phyloP scores from a whole-genome alignment of 2,888 invertebrate genomes.

The Harmothoe impar region DNA sequence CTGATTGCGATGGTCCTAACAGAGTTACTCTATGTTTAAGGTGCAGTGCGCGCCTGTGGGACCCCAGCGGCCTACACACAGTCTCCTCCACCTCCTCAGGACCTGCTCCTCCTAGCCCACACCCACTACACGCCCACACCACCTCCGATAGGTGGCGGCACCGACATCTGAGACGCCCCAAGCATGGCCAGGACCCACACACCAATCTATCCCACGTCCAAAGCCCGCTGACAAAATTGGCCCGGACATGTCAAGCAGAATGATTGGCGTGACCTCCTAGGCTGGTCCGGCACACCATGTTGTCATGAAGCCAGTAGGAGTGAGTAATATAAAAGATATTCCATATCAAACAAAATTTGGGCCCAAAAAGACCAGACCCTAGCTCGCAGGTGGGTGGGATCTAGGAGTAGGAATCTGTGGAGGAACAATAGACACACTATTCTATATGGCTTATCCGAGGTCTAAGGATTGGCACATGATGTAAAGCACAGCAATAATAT shows the following conservation, averaged over 20 bases:
- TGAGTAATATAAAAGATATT: constrained; percentile 51
- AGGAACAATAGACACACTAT: no score
- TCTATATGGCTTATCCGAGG: no score
- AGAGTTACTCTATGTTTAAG: constrained; percentile 38
- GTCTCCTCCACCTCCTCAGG: not conserved
- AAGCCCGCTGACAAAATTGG: constrained; percentile 49
- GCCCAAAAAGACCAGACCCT: not conserved
- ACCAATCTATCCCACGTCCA: not conserved
- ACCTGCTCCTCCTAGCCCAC: not conserved
- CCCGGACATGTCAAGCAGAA: constrained; percentile 37
- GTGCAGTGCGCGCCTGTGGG: not conserved
- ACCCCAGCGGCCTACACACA: not conserved
- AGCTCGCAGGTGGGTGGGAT: not conserved
- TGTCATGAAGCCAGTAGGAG: constrained; percentile 45
- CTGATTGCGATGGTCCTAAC: constrained; percentile 44
- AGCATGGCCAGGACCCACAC: not conserved
- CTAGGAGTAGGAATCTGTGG: not conserved
- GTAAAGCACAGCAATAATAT: no score
- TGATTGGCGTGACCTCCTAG: constrained; percentile 52
- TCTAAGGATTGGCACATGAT: no score
- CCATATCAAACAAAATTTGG: constrained; percentile 48
- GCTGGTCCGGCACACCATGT: not conserved
- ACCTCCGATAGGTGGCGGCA: not conserved
- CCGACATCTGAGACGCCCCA: constrained; percentile 20
- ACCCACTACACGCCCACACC: not conserved